Evolutionary conservation across 2,888 invertebrate genomes (phyloP).

Genomic region (Coremacera marginata): DNA sequence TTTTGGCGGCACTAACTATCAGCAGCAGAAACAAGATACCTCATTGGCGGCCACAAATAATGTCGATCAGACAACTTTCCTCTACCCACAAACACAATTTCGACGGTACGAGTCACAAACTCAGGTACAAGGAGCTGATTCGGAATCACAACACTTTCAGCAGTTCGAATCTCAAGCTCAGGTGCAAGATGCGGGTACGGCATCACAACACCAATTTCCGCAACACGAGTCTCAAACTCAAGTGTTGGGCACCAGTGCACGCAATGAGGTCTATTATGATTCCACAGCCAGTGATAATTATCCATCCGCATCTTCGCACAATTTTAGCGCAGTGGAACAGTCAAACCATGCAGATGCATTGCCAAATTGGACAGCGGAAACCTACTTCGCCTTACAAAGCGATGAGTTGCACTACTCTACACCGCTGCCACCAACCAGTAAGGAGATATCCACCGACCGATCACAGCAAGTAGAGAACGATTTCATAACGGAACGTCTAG

Average conservation of each 20-base stretch:
- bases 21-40: constrained; percentile 23
- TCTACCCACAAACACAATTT: constrained; percentile 43
- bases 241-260: neutral
- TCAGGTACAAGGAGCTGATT: constrained; percentile 12
- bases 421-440: constrained; percentile 65
- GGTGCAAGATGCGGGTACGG: constrained; percentile 11
- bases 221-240: neutral
- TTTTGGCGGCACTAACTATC: constrained; percentile 39
- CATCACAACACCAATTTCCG: neutral
- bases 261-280: constrained; percentile 16
- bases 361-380: constrained; percentile 26
- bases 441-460: constrained; percentile 38
- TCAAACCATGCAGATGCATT: constrained; percentile 27
- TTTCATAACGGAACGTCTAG: neutral
- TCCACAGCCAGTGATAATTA: constrained; percentile 53
- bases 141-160: neutral
- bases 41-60: constrained; percentile 22
- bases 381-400: constrained; percentile 14
- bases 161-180: constrained; percentile 30
- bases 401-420: constrained; percentile 44
- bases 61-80: constrained; percentile 48
- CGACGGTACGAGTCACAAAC: constrained; percentile 29
- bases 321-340: constrained; percentile 31
- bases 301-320: constrained; percentile 59
- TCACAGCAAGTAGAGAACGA: neutral